Conservation (phyloP, 2,113 vertebrate genomes). For the Cygnus buccinator region DNA sequence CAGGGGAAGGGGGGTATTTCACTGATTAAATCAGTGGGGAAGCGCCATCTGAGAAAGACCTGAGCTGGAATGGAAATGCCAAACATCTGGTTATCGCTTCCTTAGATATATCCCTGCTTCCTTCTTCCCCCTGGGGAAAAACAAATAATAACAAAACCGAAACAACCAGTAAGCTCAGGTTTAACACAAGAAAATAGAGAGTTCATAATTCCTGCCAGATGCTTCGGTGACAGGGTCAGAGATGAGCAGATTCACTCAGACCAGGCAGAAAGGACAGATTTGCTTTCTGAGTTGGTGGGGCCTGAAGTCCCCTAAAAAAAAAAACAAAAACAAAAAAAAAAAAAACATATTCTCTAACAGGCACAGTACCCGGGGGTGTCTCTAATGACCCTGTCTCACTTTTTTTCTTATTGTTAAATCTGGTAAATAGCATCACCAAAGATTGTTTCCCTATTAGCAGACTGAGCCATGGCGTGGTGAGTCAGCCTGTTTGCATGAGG, state of each 20-base stretch:
- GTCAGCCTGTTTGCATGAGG: neutral
- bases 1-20: neutral
- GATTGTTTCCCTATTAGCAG: neutral
- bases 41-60: neutral
- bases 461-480: neutral
- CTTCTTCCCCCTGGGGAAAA: neutral
- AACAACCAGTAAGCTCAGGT: conserved; percentile 29
- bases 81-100: neutral
- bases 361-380: neutral
- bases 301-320: neutral
- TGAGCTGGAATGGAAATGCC: neutral
- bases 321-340: neutral
- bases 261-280: neutral
- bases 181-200: conserved; percentile 1
- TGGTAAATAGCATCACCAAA: neutral
- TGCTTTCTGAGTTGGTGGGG: neutral
- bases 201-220: conserved; percentile 51
- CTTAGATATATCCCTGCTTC: neutral
- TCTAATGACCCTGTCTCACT: neutral
- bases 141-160: neutral
- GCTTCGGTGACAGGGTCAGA: neutral
- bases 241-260: neutral
- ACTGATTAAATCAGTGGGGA: neutral
- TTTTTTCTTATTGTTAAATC: neutral
- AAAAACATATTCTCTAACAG: too few species aligned